Base-by-base conservation (phyloP, 2,888 invertebrate species). In the Dryobota labecula region DNA sequence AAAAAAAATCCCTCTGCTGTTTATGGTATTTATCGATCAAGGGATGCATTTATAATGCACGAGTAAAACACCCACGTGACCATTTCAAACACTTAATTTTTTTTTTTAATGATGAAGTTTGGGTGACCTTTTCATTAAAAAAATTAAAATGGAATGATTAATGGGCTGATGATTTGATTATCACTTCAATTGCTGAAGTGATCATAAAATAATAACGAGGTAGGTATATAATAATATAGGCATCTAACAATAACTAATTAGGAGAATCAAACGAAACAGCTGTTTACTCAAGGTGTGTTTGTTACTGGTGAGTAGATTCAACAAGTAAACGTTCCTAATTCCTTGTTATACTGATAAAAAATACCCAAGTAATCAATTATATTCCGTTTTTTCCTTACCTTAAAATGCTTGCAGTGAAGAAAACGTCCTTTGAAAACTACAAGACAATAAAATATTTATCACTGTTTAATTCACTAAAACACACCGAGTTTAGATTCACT, bases 341-440 rank as follows among this genome's bases (percentile, higher is more conserved):
- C 9, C 30, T 45, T n/a, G 30, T 68, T 36, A 8, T 15, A 71
- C 49, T 70, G 67, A 80, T 76, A 74, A 81, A 81, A 71, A 69
- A 66, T 61, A 77, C 45, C 20, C 43, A 33, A 24, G n/a, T 3
- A 33, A 30, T 24, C 11, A 38, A 3, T 11, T 43, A 43, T 3
- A 43, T 33, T 60, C n/a, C 53, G 2, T 49, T 58, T 62, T 82
- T 76, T 78, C 82, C 87, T 88, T 76, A 89, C 88, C 88, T 87
- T 67, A 75, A 83, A 85, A 73, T 81, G 62, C 78, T 73, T 78
- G 76, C 80, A 72, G 74, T 74, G 54, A 71, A 66, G 73, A 65
- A 72, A 83, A 71, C 45, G 77, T 84, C 84, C 84, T 86, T 80
- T 67, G 30, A 5, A 70, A 77, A 77, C 78, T 77, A 78, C 53